A percentile compares a stretch with the other conserved stretches of the same genome.
phyloP scores from a whole-genome alignment of 2,797 vertebrate species.

The Esox lucius region DNA sequence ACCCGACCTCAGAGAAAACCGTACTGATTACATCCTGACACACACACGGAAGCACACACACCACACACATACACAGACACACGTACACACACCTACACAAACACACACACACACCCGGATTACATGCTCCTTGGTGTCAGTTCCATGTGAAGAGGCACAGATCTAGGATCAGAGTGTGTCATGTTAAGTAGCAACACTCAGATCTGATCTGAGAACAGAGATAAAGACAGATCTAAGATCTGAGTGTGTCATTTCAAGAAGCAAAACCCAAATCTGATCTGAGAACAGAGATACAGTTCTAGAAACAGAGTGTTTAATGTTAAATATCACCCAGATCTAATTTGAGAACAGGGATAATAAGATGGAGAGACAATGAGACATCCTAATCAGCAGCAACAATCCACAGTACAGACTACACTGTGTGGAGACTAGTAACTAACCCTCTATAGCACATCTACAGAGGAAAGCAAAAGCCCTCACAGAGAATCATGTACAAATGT shows the following conservation, averaged over 20 bases:
- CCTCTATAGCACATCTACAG: no score
- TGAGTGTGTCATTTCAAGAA: constrained; percentile 53
- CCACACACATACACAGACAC: constrained; percentile 31
- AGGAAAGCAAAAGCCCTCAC: no score
- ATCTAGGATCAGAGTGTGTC: constrained; percentile 60
- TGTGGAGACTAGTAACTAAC: no score
- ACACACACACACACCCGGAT: constrained; percentile 54
- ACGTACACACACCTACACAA: constrained; percentile 36
- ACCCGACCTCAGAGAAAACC: constrained; percentile 20
- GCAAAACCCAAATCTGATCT: constrained; percentile 46
- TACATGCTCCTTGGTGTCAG: constrained; percentile 63
- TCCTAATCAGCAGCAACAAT: no score
- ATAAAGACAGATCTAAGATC: constrained; percentile 23
- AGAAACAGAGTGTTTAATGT: constrained; percentile 55
- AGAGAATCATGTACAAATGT: no score
- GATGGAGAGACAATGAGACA: no score
- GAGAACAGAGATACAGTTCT: constrained; percentile 6
- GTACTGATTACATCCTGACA: constrained; percentile 71
- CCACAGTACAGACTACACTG: no score
- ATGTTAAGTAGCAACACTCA: constrained; percentile 42
- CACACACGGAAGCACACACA: constrained; percentile 48
- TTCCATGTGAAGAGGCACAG: constrained; percentile 59
- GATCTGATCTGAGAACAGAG: constrained; percentile 38
- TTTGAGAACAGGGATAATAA: constrained; percentile 15
- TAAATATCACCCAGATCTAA: constrained; percentile 44